Base-by-base conservation (phyloP, 2,797 vertebrate genomes). In the Cynopterus sphinx region DNA sequence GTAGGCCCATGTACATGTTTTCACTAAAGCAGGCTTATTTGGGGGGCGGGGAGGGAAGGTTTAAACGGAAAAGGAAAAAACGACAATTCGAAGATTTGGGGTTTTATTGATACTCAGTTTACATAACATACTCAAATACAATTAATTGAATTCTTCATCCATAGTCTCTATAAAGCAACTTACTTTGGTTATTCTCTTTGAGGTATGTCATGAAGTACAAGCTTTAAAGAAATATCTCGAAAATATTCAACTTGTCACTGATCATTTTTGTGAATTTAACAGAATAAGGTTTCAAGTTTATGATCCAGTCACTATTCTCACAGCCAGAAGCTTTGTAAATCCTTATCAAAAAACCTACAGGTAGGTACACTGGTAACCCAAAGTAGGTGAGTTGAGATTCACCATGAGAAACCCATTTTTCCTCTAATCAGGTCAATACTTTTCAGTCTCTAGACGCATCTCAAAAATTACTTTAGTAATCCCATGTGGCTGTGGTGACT, bases 151-250 rank as follows among this genome's bases (percentile, higher is more conserved):
- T 92, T 94, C 53, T 93, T 39, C 39, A 87, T 57, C 59, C 90
- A 59, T 90, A 90, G 33, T 95, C 21, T 90, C 90, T 96, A 78
- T 53, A 85, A 94, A 90, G 46, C 39, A 90, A 79, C 11, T 77
- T 57, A 77, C 49, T 85, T 96, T 53, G 95, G 61, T 97, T 86
- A 74, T 95, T 94, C 88, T 63, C 89, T 84, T 86, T 96, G 96
- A 98, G 95, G 96, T 96, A 95, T 96, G 39, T 89, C 55, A 61
- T 71, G 61, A 95, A 96, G 43, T 78, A 92, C 67, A 87, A 61
- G 28, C 87, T 94, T 94, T 91, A 63, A 94, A 88, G 90, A 94
- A 94, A 83, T 61, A 49, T 77, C 85, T 95, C 88, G 94, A 96
- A 96, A 96, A 82, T 57, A 94, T 24, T 90, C 81, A 87, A 49